Evolutionary conservation across 2,888 invertebrate species (phyloP), one percentile per base, ranked within the genome.

Genomic region (Agrochola circellaris): DNA sequence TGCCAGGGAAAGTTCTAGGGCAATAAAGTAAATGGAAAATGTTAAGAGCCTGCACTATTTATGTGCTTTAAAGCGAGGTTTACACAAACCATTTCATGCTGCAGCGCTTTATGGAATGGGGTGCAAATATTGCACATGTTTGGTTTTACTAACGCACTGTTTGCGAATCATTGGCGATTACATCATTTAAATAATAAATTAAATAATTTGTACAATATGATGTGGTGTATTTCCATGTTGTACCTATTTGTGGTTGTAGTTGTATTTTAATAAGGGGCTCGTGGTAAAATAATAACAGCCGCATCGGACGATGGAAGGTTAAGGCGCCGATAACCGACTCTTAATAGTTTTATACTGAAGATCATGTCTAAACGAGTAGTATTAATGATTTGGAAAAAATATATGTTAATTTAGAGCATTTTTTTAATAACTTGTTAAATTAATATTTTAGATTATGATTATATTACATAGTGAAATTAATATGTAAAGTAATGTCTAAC

Each of bases 1-100:
- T 76, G 67, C 75, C 66, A 61, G 45, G 34, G 58, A 38, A 54
- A 82, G 73, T 79, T 85, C 45, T 66, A 67, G 64, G 42, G 76
- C 69, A 73, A 76, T 86, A 76, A 74, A 85, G 70, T 81, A 71
- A 76, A 76, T 78, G 72, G 69, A 72, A 85, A 83, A 81, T 76
- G 71, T 86, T 81, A 81, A 83, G 84, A 82, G 79, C 54, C 42
- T 54, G 38, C 56, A 54, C 48, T 75, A 56, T 83, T 75, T 73
- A 73, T 68, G 71, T 61, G 72, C 77, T 70, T 74, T 56, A 66
- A 64, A 78, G 70, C 72, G 61, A 67, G 30, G 82, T 82, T 70
- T 73, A 70, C 74, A 70, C 72, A 66, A 71, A 60, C 71, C 38
- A 64, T 81, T 74, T 72, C 23, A 62, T 51, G 70, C 61, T 71